phyloP scores from a whole-genome alignment of 2,888 invertebrate genomes.

The Orthosia gracilis region DNA sequence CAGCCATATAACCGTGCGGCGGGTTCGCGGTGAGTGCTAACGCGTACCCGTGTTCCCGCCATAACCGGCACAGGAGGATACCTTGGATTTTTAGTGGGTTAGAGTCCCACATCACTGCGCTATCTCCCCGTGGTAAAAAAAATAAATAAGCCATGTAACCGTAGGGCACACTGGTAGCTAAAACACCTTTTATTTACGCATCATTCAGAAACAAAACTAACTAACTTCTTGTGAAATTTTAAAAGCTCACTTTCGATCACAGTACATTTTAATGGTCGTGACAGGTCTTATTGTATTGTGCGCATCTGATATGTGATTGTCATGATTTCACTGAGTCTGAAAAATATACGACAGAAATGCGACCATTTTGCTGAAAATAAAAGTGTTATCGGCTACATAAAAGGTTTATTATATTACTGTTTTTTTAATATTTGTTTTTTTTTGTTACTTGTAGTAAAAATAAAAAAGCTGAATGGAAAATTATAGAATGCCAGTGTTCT shows the following conservation, averaged over 20 bases:
- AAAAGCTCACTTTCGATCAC: too few species aligned
- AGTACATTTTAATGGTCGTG: background rate
- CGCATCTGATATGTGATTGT: background rate
- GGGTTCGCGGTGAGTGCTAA: too few species aligned
- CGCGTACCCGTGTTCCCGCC: too few species aligned
- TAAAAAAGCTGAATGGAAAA: too few species aligned
- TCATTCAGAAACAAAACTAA: background rate
- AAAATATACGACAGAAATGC: background rate
- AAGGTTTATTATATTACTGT: background rate
- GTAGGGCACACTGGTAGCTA: background rate
- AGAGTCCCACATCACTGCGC: too few species aligned
- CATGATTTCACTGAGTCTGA: background rate
- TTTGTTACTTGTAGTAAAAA: too few species aligned
- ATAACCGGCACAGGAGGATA: too few species aligned
- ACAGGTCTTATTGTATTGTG: background rate
- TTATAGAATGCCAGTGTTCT: too few species aligned
- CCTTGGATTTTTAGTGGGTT: too few species aligned
- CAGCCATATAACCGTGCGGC: background rate
- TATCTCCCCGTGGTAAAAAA: too few species aligned
- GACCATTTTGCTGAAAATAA: background rate
- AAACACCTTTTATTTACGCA: background rate
- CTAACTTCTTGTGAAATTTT: background rate
- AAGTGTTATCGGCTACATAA: background rate
- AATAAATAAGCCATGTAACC: too few species aligned
- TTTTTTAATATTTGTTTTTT: background rate